Evolutionary conservation across 2,113 vertebrate genomes (phyloP).

Genomic region (Chaenocephalus aceratus): DNA sequence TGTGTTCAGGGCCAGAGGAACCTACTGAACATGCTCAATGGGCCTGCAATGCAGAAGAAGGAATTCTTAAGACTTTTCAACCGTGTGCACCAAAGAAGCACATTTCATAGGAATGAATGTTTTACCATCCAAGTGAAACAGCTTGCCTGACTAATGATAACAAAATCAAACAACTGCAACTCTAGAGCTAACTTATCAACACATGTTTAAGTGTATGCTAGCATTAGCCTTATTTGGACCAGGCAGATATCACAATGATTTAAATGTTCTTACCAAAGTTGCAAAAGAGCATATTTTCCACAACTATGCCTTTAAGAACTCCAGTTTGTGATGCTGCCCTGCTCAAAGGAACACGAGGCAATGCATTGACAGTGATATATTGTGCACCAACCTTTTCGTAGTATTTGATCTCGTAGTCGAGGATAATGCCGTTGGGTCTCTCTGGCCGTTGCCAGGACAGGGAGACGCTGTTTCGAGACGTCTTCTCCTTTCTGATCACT

Average conservation of each 20-base stretch:
- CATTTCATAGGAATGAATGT: not conserved
- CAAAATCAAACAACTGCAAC: too few species aligned
- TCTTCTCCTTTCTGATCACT: conserved; percentile 93
- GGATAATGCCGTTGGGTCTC: conserved; percentile 96
- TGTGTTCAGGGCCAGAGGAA: not conserved
- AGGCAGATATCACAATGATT: not conserved
- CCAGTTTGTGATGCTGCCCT: not conserved
- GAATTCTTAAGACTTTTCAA: not conserved
- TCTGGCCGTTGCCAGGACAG: conserved; percentile 97
- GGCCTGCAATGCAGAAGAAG: not conserved
- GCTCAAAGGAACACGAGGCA: not conserved
- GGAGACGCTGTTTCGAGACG: conserved; percentile 93
- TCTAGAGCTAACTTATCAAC: not conserved
- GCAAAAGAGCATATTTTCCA: not conserved
- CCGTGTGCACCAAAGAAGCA: not conserved
- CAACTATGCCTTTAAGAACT: not conserved
- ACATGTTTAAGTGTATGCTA: not conserved
- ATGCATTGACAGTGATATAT: not conserved
- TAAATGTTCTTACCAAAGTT: not conserved
- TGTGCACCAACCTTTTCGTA: conserved; percentile 95
- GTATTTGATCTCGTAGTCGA: conserved; percentile 99
- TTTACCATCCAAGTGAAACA: not conserved
- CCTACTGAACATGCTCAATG: not conserved
- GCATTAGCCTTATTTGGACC: not conserved
- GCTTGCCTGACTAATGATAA: not conserved